Evolutionary conservation across 2,888 invertebrate species (phyloP).

Genomic region (Sussaba pulchella): DNA sequence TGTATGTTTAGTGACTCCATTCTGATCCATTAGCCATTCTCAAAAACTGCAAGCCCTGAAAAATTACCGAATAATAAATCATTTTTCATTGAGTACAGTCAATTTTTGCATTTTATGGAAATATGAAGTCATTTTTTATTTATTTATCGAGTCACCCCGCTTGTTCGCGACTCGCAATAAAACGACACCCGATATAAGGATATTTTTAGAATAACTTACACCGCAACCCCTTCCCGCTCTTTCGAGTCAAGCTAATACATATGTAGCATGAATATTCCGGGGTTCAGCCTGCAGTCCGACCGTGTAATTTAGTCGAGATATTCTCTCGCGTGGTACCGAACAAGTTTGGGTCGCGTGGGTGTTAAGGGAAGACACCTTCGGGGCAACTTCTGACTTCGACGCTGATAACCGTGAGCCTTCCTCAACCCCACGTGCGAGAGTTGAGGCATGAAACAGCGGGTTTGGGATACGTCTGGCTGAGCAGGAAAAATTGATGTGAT

Average conservation of each 20-base stretch:
- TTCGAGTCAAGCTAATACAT: not conserved
- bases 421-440: not conserved
- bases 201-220: constrained; percentile 5
- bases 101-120: no score
- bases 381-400: constrained; percentile 10
- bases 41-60: no score
- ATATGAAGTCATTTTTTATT: no score
- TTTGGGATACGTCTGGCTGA: not conserved
- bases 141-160: no score
- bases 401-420: not conserved
- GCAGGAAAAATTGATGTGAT: constrained; percentile 2
- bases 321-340: not conserved
- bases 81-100: no score
- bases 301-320: constrained; percentile 24
- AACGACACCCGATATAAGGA: no score
- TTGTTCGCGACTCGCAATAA: no score
- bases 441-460: constrained; percentile 1
- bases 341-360: constrained; percentile 18
- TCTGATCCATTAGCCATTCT: no score
- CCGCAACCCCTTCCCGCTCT: not conserved
- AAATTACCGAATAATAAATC: no score
- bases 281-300: not conserved
- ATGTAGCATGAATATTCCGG: constrained; percentile 10
- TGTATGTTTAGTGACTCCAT: no score
- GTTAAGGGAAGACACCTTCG: constrained; percentile 21